phyloP scores from a whole-genome alignment of 1,140 invertebrate genomes.

The Diploscapter pachys region DNA sequence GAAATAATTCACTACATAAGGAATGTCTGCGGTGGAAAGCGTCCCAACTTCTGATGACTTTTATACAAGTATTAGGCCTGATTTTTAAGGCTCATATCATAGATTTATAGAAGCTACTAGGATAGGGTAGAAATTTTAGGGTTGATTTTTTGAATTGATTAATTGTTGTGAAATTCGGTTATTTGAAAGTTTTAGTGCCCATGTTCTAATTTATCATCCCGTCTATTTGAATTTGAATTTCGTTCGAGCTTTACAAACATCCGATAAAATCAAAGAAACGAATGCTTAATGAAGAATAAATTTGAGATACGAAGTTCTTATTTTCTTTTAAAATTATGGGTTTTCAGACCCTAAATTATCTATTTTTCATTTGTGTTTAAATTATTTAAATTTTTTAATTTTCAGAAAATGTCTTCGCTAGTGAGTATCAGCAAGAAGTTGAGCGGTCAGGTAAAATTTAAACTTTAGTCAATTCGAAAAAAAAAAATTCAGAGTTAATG shows the following conservation, averaged over 20 bases:
- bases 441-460: constrained; percentile 28
- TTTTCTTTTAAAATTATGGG: neutral
- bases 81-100: no score
- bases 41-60: no score
- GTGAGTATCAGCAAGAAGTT: constrained; percentile 34
- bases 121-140: no score
- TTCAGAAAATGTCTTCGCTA: constrained; percentile 23
- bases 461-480: constrained; percentile 18
- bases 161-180: no score
- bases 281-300: neutral
- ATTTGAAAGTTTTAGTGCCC: no score
- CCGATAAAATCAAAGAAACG: neutral
- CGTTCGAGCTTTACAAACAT: neutral
- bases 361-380: neutral
- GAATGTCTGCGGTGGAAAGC: no score
- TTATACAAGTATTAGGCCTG: no score
- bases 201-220: no score
- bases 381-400: neutral
- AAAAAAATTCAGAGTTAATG: no score
- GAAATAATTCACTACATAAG: no score
- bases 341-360: neutral
- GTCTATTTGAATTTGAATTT: neutral
- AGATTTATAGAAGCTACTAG: no score
- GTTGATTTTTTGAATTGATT: no score
- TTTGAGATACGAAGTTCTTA: neutral